Conservation (phyloP, 2,888 invertebrate genomes). For the Lasioglossum marginatum region DNA sequence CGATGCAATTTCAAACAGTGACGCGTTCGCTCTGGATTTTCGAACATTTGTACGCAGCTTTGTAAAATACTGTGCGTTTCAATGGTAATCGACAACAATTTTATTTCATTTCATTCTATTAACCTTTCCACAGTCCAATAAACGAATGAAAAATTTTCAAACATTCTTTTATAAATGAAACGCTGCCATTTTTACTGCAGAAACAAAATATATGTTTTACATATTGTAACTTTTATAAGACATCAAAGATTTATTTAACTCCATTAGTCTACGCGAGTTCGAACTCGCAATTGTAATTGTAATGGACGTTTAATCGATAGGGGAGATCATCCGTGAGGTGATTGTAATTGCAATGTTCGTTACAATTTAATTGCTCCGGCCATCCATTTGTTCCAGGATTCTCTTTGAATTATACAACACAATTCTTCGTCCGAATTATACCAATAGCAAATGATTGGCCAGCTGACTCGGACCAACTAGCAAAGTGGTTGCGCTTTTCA, state of each 20-base stretch:
- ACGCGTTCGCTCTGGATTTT: not conserved
- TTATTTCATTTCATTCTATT: not conserved
- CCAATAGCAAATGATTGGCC: not conserved
- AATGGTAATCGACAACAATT: too few relatives aligned
- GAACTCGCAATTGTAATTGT: not conserved
- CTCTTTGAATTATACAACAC: not conserved
- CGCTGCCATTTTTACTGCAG: too few relatives aligned
- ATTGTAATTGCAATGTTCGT: not conserved
- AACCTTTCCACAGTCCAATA: not conserved
- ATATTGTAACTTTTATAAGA: too few relatives aligned
- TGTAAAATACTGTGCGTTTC: too few relatives aligned
- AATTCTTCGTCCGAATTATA: not conserved
- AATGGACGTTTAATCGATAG: not conserved
- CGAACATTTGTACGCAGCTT: too few relatives aligned
- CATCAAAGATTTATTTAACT: not conserved
- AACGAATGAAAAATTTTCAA: not conserved
- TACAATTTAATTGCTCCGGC: not conserved
- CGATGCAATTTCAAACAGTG: not conserved
- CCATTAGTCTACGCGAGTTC: not conserved
- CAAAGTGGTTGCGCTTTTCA: conserved; percentile 8
- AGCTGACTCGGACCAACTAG: not conserved
- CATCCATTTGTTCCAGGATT: too few relatives aligned
- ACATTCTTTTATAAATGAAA: not conserved
- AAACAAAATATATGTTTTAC: too few relatives aligned
- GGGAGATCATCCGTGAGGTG: not conserved